Evolutionary conservation across 2,888 invertebrate species (phyloP), one percentile per base, ranked within the genome.

Genomic region (Griposia aprilina): DNA sequence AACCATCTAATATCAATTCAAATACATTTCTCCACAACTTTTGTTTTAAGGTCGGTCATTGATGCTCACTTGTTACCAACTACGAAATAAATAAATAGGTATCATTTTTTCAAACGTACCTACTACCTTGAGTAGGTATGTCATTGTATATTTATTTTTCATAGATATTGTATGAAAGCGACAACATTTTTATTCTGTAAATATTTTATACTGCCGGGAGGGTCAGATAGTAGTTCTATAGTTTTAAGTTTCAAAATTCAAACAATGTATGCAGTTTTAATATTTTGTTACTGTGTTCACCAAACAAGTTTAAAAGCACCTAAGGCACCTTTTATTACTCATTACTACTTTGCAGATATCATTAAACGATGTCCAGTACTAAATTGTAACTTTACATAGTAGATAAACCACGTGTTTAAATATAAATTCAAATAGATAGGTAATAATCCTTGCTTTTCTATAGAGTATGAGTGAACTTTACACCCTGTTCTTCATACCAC

Each of bases 181-280:
- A 41, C 41, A 41, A 41, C 7, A 41, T 41, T 41, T 41, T 41
- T 41, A 41, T 41, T 5, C 4, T 41, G 7, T 41, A 5, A 41
- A 7, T 41, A 41, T 74, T 74, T n/a, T 20, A 36, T 57, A 13
- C 76, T 15, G 30, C n/a, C 23, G 5, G 4, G 1, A 4, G 26
- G 30, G 13, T 74, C 45, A 30, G 50, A 36, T n/a, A 52, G 17
- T 60, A 26, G 26, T 17, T 60, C 26, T 17, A 23, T 23, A 48
- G 50, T 36, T 50, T 75, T 50, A 7, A 57, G 20, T 75, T 74
- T 48, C 30, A 75, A 60, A 75, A 75, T 26, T 60, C 23, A 26
- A 41, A 60, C 50, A 75, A 77, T 75, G 78, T 26, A 41, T 26
- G 26, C 26, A 62, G 17, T 57, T 74, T 23, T 17, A n/a, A 26